Evolutionary conservation across 2,113 vertebrate genomes (phyloP), one percentile per base, ranked within the genome.

Genomic region (Oostethus manadensis): DNA sequence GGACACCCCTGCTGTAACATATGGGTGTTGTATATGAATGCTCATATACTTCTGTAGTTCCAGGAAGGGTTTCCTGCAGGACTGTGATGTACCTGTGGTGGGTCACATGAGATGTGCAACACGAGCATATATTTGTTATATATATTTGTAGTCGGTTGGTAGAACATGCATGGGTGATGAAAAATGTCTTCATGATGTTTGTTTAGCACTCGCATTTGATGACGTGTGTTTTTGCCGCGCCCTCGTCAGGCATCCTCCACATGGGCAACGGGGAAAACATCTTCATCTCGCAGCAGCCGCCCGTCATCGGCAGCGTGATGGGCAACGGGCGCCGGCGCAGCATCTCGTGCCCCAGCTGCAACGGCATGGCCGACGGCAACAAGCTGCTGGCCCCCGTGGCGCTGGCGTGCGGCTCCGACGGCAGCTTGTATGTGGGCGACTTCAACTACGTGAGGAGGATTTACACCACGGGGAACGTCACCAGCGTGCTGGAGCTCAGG

Each of bases 371-470:
- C 4, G 94, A 98, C 3, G 96, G 97, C 35, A 99, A 99, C 88
- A 99, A 99, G 70, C 94, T 99, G 56, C 90, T 99, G 80, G 96
- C 96, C 33, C 97, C 97, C 0, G 91, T 97, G 72, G 96, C 96
- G 53, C 84, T 99, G 63, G 91, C 94, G 0, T 98, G 95, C 20
- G 95, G 94, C 49, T 92, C 94, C 0, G 96, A 98, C 17, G 96
- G 97, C 56, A 99, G 97, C 82, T 91, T 99, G 62, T 99, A 95
- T 0, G 95, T 99, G 54, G 97, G 97, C 23, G 97, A 99, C 84
- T 99, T 98, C 91, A 99, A 99, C 92, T 99, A 97, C 64, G 92
- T 99, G 77, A 90, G 96, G 51, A 92, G 96, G 76, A 98, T 99
- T 84, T 96, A 97, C 86, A 93, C 93, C 70, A 97, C 94, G 0